Conservation (phyloP, 2,113 vertebrate genomes). For the Syngnathus typhle region DNA sequence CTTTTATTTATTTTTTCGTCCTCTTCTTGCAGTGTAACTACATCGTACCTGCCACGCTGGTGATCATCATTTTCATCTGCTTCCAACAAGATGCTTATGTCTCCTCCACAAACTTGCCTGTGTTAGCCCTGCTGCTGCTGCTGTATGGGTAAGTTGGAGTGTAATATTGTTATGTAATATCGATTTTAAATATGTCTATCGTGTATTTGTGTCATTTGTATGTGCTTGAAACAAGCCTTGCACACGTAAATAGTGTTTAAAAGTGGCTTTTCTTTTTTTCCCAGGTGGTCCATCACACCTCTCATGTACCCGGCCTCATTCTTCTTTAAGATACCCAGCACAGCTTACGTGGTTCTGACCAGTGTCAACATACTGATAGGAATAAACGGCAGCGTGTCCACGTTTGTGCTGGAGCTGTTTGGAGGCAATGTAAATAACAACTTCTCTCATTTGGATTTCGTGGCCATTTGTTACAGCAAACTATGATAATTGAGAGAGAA, state of each 20-base stretch:
- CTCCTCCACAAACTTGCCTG: constrained; percentile 94
- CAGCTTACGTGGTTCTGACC: constrained; percentile 93
- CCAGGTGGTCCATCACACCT: constrained; percentile 96
- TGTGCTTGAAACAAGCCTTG: background rate
- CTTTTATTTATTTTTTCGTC: background rate
- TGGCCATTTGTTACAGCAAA: background rate
- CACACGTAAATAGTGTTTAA: background rate
- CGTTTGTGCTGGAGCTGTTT: constrained; percentile 95
- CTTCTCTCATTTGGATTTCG: background rate
- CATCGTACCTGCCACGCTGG: constrained; percentile 88
- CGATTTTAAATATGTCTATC: background rate
- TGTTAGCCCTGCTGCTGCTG: constrained; percentile 86
- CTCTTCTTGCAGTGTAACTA: constrained; percentile 84
- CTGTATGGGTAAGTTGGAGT: constrained; percentile 83
- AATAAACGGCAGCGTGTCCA: constrained; percentile 95
- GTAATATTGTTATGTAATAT: background rate
- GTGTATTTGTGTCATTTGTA: background rate
- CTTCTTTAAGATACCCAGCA: constrained; percentile 97
- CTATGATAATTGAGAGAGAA: background rate
- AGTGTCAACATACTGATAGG: constrained; percentile 97
- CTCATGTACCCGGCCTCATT: constrained; percentile 99
- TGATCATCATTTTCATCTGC: constrained; percentile 96
- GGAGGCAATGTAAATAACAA: constrained; percentile 80
- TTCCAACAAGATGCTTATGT: constrained; percentile 99
- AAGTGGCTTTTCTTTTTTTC: background rate